A percentile compares a stretch with the other conserved stretches of the same genome.
Conservation (phyloP, 2,113 vertebrate species). For the Cichladusa arquata region DNA sequence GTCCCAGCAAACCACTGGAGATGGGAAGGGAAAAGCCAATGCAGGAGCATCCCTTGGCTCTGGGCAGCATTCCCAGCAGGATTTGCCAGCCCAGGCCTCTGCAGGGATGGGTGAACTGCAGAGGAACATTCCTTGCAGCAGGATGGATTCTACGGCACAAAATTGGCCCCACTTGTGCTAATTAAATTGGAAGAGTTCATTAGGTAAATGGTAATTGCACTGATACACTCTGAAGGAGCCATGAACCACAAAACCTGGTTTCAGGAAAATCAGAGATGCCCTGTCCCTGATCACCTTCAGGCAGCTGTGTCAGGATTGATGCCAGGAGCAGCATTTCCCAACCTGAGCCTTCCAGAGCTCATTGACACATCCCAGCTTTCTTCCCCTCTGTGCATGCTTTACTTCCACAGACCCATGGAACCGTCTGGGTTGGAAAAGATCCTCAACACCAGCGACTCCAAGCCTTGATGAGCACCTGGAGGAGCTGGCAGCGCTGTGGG, state of each 20-base stretch:
- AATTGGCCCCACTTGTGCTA: slow-evolving; percentile 54
- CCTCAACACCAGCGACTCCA: neutral
- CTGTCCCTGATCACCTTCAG: slow-evolving; percentile 37
- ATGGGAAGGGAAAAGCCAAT: neutral
- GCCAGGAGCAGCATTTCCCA: neutral
- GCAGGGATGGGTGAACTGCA: neutral
- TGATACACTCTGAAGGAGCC: slow-evolving; percentile 43
- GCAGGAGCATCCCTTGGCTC: neutral
- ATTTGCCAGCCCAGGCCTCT: neutral
- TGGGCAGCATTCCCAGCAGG: neutral
- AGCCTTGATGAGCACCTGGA: neutral
- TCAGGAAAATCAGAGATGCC: slow-evolving; percentile 19
- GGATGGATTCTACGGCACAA: slow-evolving; percentile 32
- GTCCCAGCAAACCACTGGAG: neutral
- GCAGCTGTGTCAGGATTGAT: neutral
- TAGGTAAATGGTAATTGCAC: slow-evolving; percentile 71
- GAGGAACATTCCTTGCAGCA: slow-evolving; percentile 30
- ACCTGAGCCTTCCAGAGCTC: neutral
- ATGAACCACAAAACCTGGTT: slow-evolving; percentile 49
- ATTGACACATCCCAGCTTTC: neutral
- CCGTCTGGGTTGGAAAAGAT: neutral
- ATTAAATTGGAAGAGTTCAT: slow-evolving; percentile 68
- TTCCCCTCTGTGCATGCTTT: neutral
- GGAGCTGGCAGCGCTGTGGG: neutral
- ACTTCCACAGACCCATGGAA: accelerated